A percentile compares a stretch with the other conserved stretches of the same genome.
These are phyloP conservation scores for Mormoops blainvillei DNA, from an alignment of 2,113 vertebrate genomes.

Conservation along the genomic window DNA sequence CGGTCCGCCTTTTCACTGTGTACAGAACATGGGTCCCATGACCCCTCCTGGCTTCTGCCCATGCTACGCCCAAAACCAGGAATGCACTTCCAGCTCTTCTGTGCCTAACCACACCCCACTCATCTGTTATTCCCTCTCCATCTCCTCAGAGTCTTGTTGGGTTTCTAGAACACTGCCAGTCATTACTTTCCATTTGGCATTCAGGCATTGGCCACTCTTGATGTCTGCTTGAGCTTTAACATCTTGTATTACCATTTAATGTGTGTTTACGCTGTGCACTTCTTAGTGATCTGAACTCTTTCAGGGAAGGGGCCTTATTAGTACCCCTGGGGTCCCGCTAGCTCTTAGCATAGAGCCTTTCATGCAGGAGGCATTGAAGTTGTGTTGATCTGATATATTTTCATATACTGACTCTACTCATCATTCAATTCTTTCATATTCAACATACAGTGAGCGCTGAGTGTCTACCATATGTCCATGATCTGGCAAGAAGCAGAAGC, in stretches of 20 bases:
- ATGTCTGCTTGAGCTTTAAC: neutral
- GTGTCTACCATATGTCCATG: neutral
- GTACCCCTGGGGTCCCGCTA: rapidly evolving
- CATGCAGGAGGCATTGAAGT: neutral
- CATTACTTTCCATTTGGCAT: neutral
- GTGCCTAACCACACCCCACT: neutral
- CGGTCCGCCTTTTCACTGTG: neutral
- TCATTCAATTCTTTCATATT: neutral
- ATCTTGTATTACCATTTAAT: neutral
- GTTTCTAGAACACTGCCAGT: neutral
- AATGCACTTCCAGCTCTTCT: neutral
- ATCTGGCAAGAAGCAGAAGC: neutral
- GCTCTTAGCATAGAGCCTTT: neutral
- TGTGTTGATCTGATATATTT: neutral
- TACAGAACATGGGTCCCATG: neutral
- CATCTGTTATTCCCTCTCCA: neutral
- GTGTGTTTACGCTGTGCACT: neutral
- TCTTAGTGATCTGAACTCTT: neutral
- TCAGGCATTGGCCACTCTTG: neutral
- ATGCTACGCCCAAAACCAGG: neutral
- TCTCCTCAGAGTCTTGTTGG: neutral
- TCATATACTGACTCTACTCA: neutral
- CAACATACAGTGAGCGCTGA: neutral
- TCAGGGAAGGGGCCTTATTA: neutral
- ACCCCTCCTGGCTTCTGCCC: neutral